A percentile compares a stretch with the other conserved stretches of the same genome.
Evolutionary conservation across 2,797 vertebrate genomes (phyloP).

Genomic region (Myotis pilosus): DNA sequence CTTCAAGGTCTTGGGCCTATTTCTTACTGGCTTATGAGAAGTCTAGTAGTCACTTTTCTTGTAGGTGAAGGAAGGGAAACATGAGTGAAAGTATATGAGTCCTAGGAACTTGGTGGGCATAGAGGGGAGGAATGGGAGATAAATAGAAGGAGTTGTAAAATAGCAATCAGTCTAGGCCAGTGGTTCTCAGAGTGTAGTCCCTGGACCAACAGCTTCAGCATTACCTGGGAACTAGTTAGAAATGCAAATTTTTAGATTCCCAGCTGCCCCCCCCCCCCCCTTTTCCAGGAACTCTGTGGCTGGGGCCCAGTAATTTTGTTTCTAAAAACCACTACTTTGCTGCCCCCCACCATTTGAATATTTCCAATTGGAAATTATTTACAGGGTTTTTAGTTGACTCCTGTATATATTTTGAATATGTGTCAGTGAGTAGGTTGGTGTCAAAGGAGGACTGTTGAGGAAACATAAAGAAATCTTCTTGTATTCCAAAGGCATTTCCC

Average conservation of each 20-base stretch:
- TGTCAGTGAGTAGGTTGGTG: neutral
- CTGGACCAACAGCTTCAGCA: neutral
- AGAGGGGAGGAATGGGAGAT: neutral
- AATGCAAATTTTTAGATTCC: neutral
- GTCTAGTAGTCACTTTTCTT: neutral
- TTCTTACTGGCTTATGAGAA: neutral
- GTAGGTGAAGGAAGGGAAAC: neutral
- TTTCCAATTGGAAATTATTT: neutral
- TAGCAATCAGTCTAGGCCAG: neutral
- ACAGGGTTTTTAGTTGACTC: neutral
- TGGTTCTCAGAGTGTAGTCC: neutral
- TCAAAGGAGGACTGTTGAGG: conserved; percentile 1
- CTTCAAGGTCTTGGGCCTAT: neutral
- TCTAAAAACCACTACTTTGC: neutral
- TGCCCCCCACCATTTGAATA: neutral
- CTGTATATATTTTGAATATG: neutral
- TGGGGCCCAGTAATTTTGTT: neutral
- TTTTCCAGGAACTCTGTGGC: neutral
- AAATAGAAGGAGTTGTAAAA: neutral
- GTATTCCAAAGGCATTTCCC: conserved; percentile 42
- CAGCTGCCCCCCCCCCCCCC: no score
- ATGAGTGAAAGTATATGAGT: neutral
- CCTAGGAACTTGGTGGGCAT: neutral
- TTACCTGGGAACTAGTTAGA: neutral
- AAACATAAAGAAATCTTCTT: conserved; percentile 35